Conservation (phyloP, 2,113 vertebrate genomes). For the Pangasianodon gigas region DNA sequence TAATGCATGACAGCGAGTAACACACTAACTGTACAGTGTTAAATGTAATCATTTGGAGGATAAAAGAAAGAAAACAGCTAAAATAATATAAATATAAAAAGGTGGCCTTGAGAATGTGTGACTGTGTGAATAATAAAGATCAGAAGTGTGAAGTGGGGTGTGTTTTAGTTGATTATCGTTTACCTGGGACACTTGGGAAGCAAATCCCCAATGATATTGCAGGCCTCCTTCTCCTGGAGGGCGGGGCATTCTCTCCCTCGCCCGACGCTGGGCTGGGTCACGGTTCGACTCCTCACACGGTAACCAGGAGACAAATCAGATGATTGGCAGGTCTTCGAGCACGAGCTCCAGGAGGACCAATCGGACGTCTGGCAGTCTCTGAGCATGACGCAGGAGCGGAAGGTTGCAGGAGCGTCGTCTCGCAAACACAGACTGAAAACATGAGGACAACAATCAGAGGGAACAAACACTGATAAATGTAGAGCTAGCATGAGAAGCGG, state of each 20-base stretch:
- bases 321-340: constrained; percentile 82
- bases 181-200: constrained; percentile 90
- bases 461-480: constrained; percentile 26
- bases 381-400: constrained; percentile 83
- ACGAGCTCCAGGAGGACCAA: constrained; percentile 89
- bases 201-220: constrained; percentile 74
- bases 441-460: constrained; percentile 40
- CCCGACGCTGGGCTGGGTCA: constrained; percentile 76
- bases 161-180: background rate
- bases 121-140: background rate
- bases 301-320: constrained; percentile 77
- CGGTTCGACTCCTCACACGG: constrained; percentile 76
- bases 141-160: background rate
- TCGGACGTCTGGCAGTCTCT: constrained; percentile 82
- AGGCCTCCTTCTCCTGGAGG: constrained; percentile 87
- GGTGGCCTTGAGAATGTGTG: too few relatives aligned
- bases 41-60: too few relatives aligned
- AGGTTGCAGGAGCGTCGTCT: constrained; percentile 77
- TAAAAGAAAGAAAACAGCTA: too few relatives aligned
- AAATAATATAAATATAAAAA: too few relatives aligned
- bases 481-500: background rate
- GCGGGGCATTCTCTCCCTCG: constrained; percentile 76
- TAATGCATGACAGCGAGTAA: too few relatives aligned
- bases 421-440: constrained; percentile 80
- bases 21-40: too few relatives aligned